Evolutionary conservation across 2,113 vertebrate genomes (phyloP), one percentile per base, ranked within the genome.

Genomic region (Myotis lucifugus): DNA sequence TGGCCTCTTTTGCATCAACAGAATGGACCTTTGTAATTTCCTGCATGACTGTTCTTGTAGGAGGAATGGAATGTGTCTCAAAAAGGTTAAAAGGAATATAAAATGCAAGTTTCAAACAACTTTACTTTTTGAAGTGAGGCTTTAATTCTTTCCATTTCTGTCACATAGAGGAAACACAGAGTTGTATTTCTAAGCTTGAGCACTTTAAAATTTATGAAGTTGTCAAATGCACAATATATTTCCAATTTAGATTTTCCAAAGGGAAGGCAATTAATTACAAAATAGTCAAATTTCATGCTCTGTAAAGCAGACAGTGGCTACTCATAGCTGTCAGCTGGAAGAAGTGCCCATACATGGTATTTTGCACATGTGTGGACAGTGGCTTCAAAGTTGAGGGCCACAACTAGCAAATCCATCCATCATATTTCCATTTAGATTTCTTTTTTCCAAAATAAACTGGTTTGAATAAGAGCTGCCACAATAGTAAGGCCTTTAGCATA

Each of bases 71-170:
- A 86, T 89, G 40, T 54, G 17, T 40, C 67, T 85, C 74, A 48
- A 32, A 72, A 90, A 76, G 40, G 25, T 54, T 82, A 48, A 88
- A 81, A 72, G 67, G 66, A 50, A 18, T 50, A 8, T 48, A 72
- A 89, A 91, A 73, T 21, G 27, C 61, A 78, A 86, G 61, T 84
- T 89, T 54, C 13, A 52, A 88, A 95, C 94, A 81, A 85, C 64
- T 61, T 61, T 61, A 61, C 23, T 61, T 61, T 59, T 61, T 61
- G 56, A 85, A 2, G 32, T 10, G 9, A 95, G 32, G 59, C 37
- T 88, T 88, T 82, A n/a, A 70, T 93, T 93, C 37, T 91, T 82
- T 52, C 78, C 77, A 54, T 85, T 93, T 84, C 19, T 59, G 52
- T 34, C 90, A 54, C 86, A 72, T 1, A 50, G n/a, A 85, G 86